phyloP scores from a whole-genome alignment of 2,797 vertebrate species.

The Brachyrhaphis roseni region DNA sequence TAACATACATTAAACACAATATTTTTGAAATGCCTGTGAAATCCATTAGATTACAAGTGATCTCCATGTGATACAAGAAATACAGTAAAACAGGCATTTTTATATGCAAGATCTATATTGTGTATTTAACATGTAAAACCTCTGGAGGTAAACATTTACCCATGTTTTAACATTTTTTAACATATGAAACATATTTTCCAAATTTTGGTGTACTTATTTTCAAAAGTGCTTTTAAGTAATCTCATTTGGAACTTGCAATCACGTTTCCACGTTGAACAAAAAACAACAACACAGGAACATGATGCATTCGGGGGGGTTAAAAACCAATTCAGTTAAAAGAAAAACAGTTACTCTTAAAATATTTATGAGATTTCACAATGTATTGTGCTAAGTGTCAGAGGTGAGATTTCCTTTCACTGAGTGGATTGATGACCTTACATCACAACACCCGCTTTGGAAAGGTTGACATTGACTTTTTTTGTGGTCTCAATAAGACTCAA shows the following conservation, averaged over 20 bases:
- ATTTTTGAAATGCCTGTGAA: not conserved
- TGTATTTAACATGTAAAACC: not conserved
- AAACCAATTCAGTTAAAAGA: not conserved
- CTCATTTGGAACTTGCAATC: too few species aligned
- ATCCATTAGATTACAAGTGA: not conserved
- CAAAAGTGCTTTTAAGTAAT: not conserved
- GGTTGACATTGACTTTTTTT: conserved; percentile 37
- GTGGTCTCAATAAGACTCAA: conserved; percentile 49
- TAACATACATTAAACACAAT: not conserved
- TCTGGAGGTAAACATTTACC: not conserved
- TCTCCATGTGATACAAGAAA: not conserved
- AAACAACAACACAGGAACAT: not conserved
- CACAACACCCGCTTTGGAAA: conserved; percentile 35
- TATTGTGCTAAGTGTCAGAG: not conserved
- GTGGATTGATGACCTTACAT: conserved; percentile 38
- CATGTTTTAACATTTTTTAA: not conserved
- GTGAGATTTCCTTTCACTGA: conserved; percentile 13
- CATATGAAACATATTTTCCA: not conserved
- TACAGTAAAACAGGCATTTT: not conserved
- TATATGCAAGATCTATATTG: not conserved
- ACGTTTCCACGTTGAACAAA: not conserved
- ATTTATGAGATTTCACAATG: not conserved
- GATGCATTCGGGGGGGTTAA: not conserved
- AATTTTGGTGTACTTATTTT: not conserved
- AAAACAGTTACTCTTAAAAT: conserved; percentile 6